Percentiles rank a stretch among this genome's conserved stretches.
These are phyloP conservation scores for Dryococelus australis DNA, from an alignment of 2,888 invertebrate species.

Conservation along the genomic window DNA sequence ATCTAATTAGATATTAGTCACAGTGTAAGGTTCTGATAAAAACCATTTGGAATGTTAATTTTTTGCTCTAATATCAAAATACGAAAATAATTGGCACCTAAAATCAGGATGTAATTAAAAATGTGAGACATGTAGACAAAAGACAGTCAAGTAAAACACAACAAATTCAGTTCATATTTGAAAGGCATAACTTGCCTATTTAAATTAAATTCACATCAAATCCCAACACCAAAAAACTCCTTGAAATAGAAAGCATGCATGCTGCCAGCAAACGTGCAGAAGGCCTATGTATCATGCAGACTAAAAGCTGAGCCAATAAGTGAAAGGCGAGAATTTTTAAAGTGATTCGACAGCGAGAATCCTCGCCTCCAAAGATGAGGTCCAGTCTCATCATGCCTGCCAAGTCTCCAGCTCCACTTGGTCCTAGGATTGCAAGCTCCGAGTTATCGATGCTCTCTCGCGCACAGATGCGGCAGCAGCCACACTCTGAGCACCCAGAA, in stretches of 20 bases:
- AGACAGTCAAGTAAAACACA: too few relatives aligned
- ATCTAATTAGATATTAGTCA: too few relatives aligned
- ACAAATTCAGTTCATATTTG: neutral
- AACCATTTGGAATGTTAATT: too few relatives aligned
- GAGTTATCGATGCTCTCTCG: slow-evolving; percentile 68
- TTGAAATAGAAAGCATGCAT: neutral
- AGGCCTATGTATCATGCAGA: neutral
- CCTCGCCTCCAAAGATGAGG: slow-evolving; percentile 61
- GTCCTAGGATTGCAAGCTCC: slow-evolving; percentile 60
- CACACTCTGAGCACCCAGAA: slow-evolving; percentile 92
- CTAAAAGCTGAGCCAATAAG: neutral
- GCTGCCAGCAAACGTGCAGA: neutral
- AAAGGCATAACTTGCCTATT: neutral
- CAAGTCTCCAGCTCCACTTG: slow-evolving; percentile 60
- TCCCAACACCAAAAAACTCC: neutral
- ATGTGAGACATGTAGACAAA: too few relatives aligned
- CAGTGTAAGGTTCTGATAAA: too few relatives aligned
- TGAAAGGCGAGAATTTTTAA: neutral
- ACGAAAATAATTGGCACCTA: too few relatives aligned
- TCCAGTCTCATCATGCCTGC: slow-evolving; percentile 65
- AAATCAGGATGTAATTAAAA: too few relatives aligned
- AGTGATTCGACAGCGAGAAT: slow-evolving; percentile 12
- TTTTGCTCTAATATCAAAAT: too few relatives aligned
- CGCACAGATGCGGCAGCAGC: slow-evolving; percentile 90
- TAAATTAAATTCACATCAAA: neutral